Conservation (phyloP, 30 jellyfish, hydroid and myxozoan genomes). For the Pseudorhiza aurosa region DNA sequence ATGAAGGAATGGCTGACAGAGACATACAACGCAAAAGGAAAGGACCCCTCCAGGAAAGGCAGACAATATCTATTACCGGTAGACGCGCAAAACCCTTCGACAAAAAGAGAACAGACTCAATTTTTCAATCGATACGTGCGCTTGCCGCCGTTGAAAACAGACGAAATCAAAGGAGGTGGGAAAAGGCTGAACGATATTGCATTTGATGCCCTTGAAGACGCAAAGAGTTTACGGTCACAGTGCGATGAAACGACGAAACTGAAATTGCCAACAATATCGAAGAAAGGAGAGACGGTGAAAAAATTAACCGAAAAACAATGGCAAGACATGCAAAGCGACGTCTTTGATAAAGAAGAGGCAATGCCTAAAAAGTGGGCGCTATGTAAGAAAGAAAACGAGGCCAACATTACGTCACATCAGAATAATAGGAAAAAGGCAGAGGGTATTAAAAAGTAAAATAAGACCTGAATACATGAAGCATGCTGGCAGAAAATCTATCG, state of each 20-base stretch:
- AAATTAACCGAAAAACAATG: background rate
- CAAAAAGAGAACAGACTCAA: background rate
- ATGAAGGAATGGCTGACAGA: too few relatives aligned
- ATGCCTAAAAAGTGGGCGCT: too few relatives aligned
- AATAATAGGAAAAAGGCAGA: too few relatives aligned
- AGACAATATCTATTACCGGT: background rate
- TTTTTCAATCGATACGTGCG: background rate
- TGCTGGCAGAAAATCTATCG: too few relatives aligned
- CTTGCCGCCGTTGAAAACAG: background rate
- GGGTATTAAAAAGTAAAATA: too few relatives aligned
- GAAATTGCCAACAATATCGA: background rate
- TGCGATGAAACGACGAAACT: background rate
- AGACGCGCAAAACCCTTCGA: background rate
- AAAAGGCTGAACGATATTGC: background rate
- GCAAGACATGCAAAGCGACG: background rate
- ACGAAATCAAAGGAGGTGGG: background rate
- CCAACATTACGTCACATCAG: too few relatives aligned
- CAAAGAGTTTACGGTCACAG: background rate
- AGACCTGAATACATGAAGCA: too few relatives aligned
- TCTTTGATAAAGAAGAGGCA: too few relatives aligned
- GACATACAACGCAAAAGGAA: too few relatives aligned
- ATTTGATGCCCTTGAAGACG: conserved; percentile 6
- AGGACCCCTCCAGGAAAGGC: background rate
- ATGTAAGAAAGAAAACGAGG: too few relatives aligned
- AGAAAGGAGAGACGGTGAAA: background rate